Evolutionary conservation across 2,797 vertebrate genomes (phyloP), one percentile per base, ranked within the genome.

Genomic region (Falco naumanni): DNA sequence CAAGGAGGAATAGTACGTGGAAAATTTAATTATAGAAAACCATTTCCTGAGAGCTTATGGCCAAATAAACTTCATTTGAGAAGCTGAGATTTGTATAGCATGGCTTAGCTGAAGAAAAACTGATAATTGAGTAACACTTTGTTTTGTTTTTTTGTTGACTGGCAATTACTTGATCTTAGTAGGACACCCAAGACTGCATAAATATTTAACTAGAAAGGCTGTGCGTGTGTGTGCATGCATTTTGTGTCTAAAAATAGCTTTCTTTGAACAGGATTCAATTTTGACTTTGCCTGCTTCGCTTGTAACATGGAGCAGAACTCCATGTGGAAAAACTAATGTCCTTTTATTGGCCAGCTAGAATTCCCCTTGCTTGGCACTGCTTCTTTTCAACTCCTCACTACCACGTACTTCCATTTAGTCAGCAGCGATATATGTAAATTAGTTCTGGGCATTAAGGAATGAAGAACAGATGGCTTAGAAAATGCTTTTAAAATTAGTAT

Each of bases 221-320:
- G 13, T 78, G 83, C 1, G 0, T 94, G 70, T 84, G 87, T 5
- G 7, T 89, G 75, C 71, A n/a, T 87, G 71, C 53, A 43, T 95
- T 92, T 95, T 61, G 75, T 43, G 51, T 61, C 95, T 95, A 96
- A 95, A 95, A 95, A 93, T 94, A 96, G 78, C 68, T 89, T 89
- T 60, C 78, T 91, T 95, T 95, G 90, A 95, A 87, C 47, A 65
- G 75, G 57, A 75, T 92, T 95, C 64, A 90, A 3, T 85, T 94
- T 85, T 87, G 48, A 66, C 74, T 89, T 84, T 9, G 60, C 75
- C 47, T 74, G 69, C 91, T 86, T 86, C 39, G 6, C 74, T 95
- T 90, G 19, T 47, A 92, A 69, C 53, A 5, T n/a, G 57, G 51
- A 95, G 12, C 86, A 89, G 68, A 82, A 51, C 57, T 90, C 60